Base-by-base conservation (phyloP, 2,888 invertebrate genomes). In the Didymodactylos carnosus region DNA sequence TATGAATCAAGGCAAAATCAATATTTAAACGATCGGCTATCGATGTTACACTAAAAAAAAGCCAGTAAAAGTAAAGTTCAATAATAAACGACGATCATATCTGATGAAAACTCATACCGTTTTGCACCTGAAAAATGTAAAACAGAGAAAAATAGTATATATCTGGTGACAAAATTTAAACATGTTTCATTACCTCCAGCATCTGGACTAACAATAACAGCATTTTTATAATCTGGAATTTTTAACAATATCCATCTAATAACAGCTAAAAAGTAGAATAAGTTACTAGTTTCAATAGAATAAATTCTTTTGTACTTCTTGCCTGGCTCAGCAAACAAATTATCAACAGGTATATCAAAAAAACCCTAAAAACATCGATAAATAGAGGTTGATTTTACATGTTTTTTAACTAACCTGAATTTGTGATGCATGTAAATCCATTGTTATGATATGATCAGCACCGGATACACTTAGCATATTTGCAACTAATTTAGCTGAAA, bases 401-500 rank as follows among this genome's bases (percentile, higher is more conserved):
- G 14, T 8, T 6, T 8, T 14, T 19, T 19, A 43, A 10, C 70
- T 72, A 71, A 84, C 85, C 82, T 94, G 94, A 79, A 94, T 94
- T 85, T 94, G 94, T 27, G 92, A 92, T 13, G 94, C 94, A 83
- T 94, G 94, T 71, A 94, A 87, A 82, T 94, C 94, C 93, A 94
- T 94, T n/a, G 94, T 94, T 80, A 94, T 94, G 79, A 94, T 94
- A 83, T 94, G 94, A 82, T 94, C 93, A 8, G 94, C 92, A 6
- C 94, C 94, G 51, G 94, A 91, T 14, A 92, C 92, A 0, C 92
- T 91, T 76, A 94, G 85, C 88, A 94, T 94, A 84, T 94, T 94
- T 16, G 94, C 94, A 72, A 94, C 92, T 78, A 94, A 86, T 84
- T 94, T 94, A 0, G 94, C 94, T 0, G 92, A 92, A 78, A 94